Percentiles rank a stretch among this genome's conserved stretches.
Conservation (phyloP, 2,888 invertebrate genomes). For the Agrotis ipsilon region DNA sequence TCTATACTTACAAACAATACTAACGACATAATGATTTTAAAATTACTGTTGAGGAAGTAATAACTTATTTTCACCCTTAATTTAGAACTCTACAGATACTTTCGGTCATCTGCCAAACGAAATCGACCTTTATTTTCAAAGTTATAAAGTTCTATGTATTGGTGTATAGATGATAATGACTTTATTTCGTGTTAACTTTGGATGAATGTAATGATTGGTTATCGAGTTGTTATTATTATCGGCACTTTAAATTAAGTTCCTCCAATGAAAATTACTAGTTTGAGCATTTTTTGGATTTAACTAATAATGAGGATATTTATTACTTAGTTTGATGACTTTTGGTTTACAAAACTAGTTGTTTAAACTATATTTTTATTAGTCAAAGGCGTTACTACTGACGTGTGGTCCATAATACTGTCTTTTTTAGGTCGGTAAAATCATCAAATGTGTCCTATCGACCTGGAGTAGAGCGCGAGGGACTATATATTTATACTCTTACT, state of each 20-base stretch:
- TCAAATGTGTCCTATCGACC: no score
- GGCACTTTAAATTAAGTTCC: conserved; percentile 55
- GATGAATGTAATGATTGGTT: conserved; percentile 56
- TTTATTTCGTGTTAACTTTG: conserved; percentile 74
- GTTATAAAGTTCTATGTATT: neutral
- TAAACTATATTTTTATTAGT: no score
- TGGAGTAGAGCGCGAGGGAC: no score
- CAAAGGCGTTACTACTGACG: no score
- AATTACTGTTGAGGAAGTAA: conserved; percentile 67
- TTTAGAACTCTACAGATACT: conserved; percentile 56
- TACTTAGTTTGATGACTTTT: neutral
- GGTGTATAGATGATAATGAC: conserved; percentile 69
- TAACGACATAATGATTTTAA: conserved; percentile 72
- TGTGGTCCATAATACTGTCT: no score
- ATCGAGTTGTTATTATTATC: conserved; percentile 52
- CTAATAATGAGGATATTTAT: neutral
- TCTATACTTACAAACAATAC: conserved; percentile 26
- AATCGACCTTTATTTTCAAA: neutral
- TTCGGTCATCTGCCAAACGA: conserved; percentile 25
- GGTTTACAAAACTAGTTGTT: neutral
- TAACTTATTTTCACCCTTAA: conserved; percentile 68
- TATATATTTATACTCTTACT: no score
- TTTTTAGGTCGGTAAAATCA: no score
- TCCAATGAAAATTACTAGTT: conserved; percentile 44
- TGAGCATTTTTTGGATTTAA: neutral